These are phyloP conservation scores for Empidonax alnorum DNA, from an alignment of 2,113 vertebrate genomes.

Conservation along the genomic window DNA sequence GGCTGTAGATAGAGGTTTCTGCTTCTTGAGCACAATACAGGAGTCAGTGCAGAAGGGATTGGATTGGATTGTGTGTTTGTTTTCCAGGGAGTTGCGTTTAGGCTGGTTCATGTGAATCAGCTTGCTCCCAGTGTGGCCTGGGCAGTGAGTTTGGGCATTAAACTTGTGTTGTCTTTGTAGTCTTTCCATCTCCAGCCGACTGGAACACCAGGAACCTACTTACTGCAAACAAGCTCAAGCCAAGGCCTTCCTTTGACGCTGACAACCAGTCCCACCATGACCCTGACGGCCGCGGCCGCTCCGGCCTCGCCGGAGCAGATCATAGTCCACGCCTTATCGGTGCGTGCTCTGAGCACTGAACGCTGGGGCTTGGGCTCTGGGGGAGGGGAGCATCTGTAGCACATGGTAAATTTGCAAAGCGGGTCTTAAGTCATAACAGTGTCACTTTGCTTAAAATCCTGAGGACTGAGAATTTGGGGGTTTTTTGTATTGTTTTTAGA, in stretches of 20 bases:
- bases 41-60: neutral
- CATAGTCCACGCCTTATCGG: constrained; percentile 93
- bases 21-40: neutral
- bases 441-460: neutral
- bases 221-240: constrained; percentile 91
- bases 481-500: neutral
- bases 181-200: constrained; percentile 98
- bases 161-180: constrained; percentile 64
- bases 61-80: neutral
- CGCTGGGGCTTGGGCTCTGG: neutral
- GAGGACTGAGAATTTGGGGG: neutral
- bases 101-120: neutral
- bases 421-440: neutral
- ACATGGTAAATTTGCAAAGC: neutral
- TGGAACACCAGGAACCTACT: constrained; percentile 93
- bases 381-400: accelerated
- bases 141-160: neutral
- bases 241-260: constrained; percentile 92
- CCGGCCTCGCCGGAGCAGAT: constrained; percentile 95
- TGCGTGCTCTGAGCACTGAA: constrained; percentile 60
- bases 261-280: constrained; percentile 86
- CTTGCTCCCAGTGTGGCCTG: neutral
- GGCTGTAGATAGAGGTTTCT: neutral
- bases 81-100: neutral
- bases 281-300: constrained; percentile 85